Conservation (phyloP, 1,140 invertebrate species). For the Forficula auricularia region DNA sequence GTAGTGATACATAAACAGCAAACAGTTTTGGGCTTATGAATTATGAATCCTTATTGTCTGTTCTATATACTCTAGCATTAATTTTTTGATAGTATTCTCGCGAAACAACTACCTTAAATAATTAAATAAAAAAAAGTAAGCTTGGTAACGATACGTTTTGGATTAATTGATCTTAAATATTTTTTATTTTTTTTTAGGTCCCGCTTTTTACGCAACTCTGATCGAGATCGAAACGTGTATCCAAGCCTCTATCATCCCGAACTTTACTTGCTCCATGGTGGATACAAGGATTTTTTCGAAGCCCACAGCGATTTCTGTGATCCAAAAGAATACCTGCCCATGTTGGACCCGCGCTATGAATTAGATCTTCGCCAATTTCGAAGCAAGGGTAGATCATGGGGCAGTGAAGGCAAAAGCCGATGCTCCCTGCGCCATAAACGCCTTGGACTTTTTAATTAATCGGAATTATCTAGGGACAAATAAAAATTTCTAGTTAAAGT, state of each 20-base stretch:
- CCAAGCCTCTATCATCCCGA: conserved; percentile 84
- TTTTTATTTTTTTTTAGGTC: conserved; percentile 37
- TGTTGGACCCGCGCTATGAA: conserved; percentile 57
- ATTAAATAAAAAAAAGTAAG: too few relatives aligned
- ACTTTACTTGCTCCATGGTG: conserved; percentile 83
- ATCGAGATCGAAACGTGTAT: conserved; percentile 74
- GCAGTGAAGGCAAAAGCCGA: conserved; percentile 24
- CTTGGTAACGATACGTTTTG: too few relatives aligned
- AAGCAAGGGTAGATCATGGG: conserved; percentile 59
- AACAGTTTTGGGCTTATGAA: too few relatives aligned
- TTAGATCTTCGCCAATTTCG: conserved; percentile 55
- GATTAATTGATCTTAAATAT: neutral
- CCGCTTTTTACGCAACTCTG: conserved; percentile 64
- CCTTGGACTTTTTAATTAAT: conserved; percentile 28
- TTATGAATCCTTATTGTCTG: too few relatives aligned
- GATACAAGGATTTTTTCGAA: conserved; percentile 81
- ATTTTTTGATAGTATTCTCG: too few relatives aligned
- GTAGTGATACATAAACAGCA: too few relatives aligned
- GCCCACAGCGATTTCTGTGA: conserved; percentile 52
- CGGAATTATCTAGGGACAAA: too few relatives aligned
- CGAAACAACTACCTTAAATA: too few relatives aligned
- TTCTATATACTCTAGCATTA: too few relatives aligned
- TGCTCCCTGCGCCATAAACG: conserved; percentile 20
- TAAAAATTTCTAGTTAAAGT: too few relatives aligned
- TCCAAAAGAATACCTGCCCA: conserved; percentile 55